Conservation (phyloP, 2,113 vertebrate species). For the Petrocephalus zakoni region DNA sequence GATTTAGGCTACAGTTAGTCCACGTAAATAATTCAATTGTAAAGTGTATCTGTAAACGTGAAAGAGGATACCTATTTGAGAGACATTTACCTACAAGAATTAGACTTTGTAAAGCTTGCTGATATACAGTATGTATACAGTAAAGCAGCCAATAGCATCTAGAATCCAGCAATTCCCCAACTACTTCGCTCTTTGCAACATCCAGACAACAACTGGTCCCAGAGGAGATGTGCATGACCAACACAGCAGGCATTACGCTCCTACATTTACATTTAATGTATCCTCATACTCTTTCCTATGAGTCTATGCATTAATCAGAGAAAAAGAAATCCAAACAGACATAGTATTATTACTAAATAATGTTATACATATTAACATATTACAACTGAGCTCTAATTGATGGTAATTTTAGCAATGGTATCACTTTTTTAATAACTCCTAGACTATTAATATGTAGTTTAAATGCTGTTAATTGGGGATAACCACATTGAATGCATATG, state of each 20-base stretch:
- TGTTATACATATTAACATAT: constrained; percentile 7
- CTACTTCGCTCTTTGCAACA: neutral
- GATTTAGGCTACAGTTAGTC: neutral
- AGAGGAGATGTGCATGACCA: neutral
- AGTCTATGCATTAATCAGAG: neutral
- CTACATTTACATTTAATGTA: neutral
- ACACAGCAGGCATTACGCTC: neutral
- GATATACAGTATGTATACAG: neutral
- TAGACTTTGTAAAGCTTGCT: neutral
- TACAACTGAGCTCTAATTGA: constrained; percentile 32
- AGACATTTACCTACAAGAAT: neutral
- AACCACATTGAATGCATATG: constrained; percentile 25
- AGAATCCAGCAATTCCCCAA: neutral
- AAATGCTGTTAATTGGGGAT: constrained; percentile 37
- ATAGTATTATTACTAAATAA: constrained; percentile 24
- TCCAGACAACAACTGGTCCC: neutral
- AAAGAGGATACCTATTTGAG: neutral
- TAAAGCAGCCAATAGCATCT: neutral
- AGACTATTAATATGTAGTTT: constrained; percentile 38
- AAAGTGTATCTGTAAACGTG: neutral
- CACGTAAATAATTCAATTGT: neutral
- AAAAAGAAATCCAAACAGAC: neutral
- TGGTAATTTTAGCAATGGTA: constrained; percentile 30
- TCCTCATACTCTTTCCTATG: neutral
- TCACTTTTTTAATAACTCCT: constrained; percentile 23